Evolutionary conservation across 2,113 vertebrate species (phyloP).

Genomic region (Gopherus evgoodei): DNA sequence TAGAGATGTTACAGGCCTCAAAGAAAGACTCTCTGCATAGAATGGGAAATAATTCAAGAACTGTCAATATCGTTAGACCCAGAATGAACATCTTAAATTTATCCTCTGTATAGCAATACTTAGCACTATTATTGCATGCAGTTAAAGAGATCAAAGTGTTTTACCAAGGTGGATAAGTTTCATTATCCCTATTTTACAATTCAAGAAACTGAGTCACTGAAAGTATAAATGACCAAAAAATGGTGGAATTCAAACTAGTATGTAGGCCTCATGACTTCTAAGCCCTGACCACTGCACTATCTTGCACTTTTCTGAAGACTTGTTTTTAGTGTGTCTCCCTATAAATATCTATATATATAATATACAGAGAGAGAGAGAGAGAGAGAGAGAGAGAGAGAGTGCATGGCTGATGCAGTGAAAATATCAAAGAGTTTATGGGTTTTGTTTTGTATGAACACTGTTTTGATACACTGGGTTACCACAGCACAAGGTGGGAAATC

Average conservation of each 20-base stretch:
- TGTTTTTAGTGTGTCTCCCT: no score
- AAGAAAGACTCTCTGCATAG: neutral
- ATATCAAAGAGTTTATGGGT: no score
- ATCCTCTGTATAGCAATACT: neutral
- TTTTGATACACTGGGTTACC: no score
- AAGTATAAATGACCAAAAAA: neutral
- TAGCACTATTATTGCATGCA: neutral
- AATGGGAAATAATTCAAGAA: neutral
- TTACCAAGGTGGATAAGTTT: neutral
- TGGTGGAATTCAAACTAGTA: fast-evolving
- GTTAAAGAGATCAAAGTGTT: neutral
- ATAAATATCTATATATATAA: no score
- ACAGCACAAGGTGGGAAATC: no score
- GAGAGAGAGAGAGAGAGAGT: no score
- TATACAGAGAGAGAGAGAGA: no score
- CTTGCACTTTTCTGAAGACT: neutral
- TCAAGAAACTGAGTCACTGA: neutral
- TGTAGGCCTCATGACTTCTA: neutral
- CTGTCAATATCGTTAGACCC: neutral
- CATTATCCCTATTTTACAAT: neutral
- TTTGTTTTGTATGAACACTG: no score
- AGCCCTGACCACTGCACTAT: neutral
- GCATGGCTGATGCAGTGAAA: no score
- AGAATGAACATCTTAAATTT: neutral
- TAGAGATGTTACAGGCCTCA: neutral